Evolutionary conservation across 2,888 invertebrate genomes (phyloP).

Genomic region (Melieria crassipennis): DNA sequence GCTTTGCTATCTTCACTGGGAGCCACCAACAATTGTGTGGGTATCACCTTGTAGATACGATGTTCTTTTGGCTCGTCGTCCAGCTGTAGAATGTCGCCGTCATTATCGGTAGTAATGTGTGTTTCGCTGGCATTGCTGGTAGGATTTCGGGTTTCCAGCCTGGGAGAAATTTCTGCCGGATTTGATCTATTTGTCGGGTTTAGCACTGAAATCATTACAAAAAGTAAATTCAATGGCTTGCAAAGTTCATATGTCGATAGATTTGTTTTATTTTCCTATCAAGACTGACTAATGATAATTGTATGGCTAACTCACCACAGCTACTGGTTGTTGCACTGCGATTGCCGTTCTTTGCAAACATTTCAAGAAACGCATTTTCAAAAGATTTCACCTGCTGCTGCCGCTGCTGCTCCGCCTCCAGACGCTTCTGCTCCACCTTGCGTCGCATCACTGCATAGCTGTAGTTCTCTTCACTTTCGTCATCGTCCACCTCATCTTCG

Average conservation of each 20-base stretch:
- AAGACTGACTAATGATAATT: too few species aligned
- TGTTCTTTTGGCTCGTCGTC: constrained; percentile 47
- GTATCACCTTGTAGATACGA: constrained; percentile 44
- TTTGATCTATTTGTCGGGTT: neutral
- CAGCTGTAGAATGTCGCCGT: constrained; percentile 31
- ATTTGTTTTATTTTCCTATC: too few species aligned
- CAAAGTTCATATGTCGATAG: too few species aligned
- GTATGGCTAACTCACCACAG: constrained; percentile 30
- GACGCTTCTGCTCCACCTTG: constrained; percentile 45
- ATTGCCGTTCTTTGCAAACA: constrained; percentile 39
- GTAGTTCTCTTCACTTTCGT: constrained; percentile 38
- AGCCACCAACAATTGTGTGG: constrained; percentile 24
- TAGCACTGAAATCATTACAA: neutral
- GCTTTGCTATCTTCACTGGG: neutral
- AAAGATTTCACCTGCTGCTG: constrained; percentile 45
- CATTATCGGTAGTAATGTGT: constrained; percentile 23
- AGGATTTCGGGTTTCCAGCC: neutral
- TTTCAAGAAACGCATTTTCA: constrained; percentile 46
- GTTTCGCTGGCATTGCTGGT: neutral
- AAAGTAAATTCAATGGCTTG: neutral
- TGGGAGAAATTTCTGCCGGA: neutral
- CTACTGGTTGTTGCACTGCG: too few species aligned
- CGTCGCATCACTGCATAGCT: constrained; percentile 41
- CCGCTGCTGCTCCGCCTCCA: constrained; percentile 43
- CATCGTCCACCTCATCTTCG: constrained; percentile 49